Base-by-base conservation (phyloP, 2,113 vertebrate species). In the Osmerus eperlanus region DNA sequence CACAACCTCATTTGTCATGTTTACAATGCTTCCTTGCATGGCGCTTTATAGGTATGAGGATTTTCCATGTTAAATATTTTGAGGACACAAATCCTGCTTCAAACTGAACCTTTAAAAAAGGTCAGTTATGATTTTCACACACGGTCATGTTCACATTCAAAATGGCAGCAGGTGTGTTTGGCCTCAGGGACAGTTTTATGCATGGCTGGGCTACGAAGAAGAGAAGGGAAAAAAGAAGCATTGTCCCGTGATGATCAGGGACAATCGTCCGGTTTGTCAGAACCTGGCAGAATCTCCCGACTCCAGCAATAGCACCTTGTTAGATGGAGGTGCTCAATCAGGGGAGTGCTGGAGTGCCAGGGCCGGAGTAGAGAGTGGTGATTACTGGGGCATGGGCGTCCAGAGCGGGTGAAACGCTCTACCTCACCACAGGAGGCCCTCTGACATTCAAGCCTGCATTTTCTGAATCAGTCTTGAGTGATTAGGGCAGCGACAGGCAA, bases 311-410 rank as follows among this genome's bases (percentile, higher is more conserved):
- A 88, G 88, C 93, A 96, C 95, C 95, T 98, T 97, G 96, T 98
- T 97, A 98, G 96, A 97, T 94, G 95, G 96, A 96, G 95, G 95
- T 94, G 95, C 95, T 98, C 96, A 99, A 98, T 99, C 97, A 99
- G 93, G 94, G 93, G 91, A 91, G 93, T 90, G 91, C 94, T 94
- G 94, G 95, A 95, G 93, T 93, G 92, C 93, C 93, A 92, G 91
- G 41, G 94, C 89, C 93, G 92, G 90, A 85, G 94, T 95, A 93
- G 91, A 95, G 95, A 97, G 95, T 94, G 94, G 95, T 97, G 96
- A 98, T 99, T 99, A 97, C 95, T 93, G 94, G 94, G 95, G 92
- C 92, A 92, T 91, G 93, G 92, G 93, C 90, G 93, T 84, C 86
- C 93, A 94, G 92, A 94, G 96, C 93, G 91, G 90, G 93, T 90